Conservation (phyloP, 2,888 invertebrate species). For the Bruchidius siliquastri region DNA sequence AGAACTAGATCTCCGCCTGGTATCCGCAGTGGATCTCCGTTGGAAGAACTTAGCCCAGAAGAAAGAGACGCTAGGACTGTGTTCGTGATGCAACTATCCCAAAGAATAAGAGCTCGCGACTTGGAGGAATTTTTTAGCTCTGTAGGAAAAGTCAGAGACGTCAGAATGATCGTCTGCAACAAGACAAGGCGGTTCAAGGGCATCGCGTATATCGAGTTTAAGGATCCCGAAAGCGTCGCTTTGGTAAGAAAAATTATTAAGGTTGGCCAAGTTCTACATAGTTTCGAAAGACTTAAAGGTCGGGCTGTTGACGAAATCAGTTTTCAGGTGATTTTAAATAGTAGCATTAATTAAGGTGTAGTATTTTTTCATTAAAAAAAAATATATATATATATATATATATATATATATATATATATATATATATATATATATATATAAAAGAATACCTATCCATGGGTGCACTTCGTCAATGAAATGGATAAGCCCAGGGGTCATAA, state of each 20-base stretch:
- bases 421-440: no score
- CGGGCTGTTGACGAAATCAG: no score
- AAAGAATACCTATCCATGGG: no score
- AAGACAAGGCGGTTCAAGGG: constrained; percentile 98
- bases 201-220: constrained; percentile 99
- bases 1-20: constrained; percentile 29
- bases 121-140: constrained; percentile 98
- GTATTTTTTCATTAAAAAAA: no score
- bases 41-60: constrained; percentile 83
- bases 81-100: constrained; percentile 97
- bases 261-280: no score
- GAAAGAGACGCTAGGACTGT: constrained; percentile 98
- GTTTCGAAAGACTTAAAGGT: no score
- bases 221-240: constrained; percentile 95
- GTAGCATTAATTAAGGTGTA: no score
- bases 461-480: no score
- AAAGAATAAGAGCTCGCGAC: constrained; percentile 88
- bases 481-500: no score
- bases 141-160: constrained; percentile 97
- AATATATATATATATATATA: no score
- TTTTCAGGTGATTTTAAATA: no score
- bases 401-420: no score
- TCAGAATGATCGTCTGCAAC: constrained; percentile 96
- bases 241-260: constrained; percentile 61
- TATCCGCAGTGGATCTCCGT: constrained; percentile 56